Evolutionary conservation across 2,113 vertebrate species (phyloP).

Genomic region (Sterrhoptilus dennistouni): DNA sequence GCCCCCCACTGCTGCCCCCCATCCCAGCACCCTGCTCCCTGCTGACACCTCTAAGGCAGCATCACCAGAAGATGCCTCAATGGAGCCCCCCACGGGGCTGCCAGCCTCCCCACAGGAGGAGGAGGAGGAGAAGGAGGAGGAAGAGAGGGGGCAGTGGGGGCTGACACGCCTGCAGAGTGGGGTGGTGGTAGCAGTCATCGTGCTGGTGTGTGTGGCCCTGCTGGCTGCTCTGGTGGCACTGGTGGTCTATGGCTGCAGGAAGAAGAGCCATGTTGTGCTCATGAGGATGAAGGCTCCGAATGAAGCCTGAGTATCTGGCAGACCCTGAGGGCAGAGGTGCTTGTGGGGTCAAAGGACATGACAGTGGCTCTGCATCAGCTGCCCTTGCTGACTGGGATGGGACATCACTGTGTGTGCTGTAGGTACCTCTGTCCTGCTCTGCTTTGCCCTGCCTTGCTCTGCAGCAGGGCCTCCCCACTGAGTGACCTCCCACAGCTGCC

Average conservation of each 20-base stretch:
- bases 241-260: constrained; percentile 68
- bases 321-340: background rate
- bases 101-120: background rate
- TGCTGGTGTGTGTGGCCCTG: constrained; percentile 71
- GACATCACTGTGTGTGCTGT: background rate
- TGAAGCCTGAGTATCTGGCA: background rate
- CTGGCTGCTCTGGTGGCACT: constrained; percentile 64
- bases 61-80: background rate
- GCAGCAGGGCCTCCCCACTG: background rate
- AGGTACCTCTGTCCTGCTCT: background rate
- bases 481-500: background rate
- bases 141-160: constrained; percentile 12
- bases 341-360: background rate
- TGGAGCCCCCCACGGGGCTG: background rate
- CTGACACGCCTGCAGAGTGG: constrained; percentile 65
- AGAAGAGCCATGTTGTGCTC: constrained; percentile 59
- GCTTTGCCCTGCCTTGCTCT: background rate
- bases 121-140: constrained; percentile 32
- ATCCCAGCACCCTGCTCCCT: background rate
- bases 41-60: background rate
- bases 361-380: background rate
- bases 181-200: constrained; percentile 71
- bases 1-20: background rate
- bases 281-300: constrained; percentile 75
- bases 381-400: background rate